Evolutionary conservation across 2,113 vertebrate species (phyloP).

Genomic region (Chloropsis hardwickii): DNA sequence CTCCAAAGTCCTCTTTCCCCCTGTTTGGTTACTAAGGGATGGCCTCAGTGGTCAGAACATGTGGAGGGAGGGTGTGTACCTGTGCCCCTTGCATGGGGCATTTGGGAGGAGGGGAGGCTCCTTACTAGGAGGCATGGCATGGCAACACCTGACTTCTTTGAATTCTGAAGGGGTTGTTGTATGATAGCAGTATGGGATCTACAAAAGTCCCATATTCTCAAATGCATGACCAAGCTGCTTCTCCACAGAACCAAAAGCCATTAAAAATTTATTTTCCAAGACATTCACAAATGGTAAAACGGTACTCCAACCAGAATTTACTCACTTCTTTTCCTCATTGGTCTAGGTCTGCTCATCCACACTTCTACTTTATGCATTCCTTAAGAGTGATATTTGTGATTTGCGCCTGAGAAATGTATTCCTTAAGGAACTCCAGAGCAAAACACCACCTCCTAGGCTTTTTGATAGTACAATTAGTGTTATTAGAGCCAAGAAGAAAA

Average conservation of each 20-base stretch:
- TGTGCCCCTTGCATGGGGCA: too few relatives aligned
- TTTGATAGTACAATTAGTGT: not conserved
- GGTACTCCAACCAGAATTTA: accelerated
- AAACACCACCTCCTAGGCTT: not conserved
- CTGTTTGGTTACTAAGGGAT: too few relatives aligned
- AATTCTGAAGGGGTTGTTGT: not conserved
- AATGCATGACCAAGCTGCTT: not conserved
- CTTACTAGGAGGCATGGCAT: too few relatives aligned
- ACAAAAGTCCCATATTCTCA: not conserved
- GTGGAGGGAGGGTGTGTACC: too few relatives aligned
- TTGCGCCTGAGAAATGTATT: not conserved
- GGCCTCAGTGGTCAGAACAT: too few relatives aligned
- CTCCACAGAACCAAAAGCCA: not conserved
- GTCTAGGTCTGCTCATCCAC: not conserved
- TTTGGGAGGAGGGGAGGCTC: too few relatives aligned
- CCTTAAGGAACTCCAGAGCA: not conserved
- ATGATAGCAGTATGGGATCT: not conserved
- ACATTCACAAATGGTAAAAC: not conserved
- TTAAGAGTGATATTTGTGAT: not conserved
- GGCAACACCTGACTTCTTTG: not conserved
- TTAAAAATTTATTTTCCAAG: not conserved
- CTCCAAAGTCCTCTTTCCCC: too few relatives aligned
- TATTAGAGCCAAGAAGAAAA: not conserved
- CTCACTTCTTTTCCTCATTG: not conserved
- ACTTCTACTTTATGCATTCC: accelerated